A percentile compares a stretch with the other conserved stretches of the same genome.
Evolutionary conservation across 2,888 invertebrate species (phyloP).

Genomic region (Cantharis rustica): DNA sequence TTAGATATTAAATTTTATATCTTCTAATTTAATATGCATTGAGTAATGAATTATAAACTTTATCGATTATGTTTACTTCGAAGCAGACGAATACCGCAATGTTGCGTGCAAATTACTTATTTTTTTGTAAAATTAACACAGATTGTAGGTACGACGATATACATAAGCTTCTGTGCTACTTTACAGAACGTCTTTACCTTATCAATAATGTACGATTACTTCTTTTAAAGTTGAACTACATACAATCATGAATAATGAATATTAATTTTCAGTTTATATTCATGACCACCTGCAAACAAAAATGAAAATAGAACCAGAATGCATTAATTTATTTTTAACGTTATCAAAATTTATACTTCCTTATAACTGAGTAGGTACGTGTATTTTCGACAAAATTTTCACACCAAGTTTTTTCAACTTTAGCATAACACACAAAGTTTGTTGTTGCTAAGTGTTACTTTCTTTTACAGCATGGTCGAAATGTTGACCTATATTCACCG

Average conservation of each 20-base stretch:
- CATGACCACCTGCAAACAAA: background rate
- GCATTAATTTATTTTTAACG: background rate
- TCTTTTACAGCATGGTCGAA: background rate
- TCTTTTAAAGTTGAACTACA: conserved; percentile 1
- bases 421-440: background rate
- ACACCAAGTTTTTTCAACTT: background rate
- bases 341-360: background rate
- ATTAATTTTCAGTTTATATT: background rate
- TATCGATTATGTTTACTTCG: conserved; percentile 27
- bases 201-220: background rate
- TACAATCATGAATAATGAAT: background rate
- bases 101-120: conserved; percentile 33
- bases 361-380: background rate
- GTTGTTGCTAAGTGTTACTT: background rate
- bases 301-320: background rate
- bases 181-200: background rate
- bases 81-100: conserved; percentile 25
- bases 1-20: background rate
- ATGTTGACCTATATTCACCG: background rate
- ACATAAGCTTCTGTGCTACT: conserved; percentile 6
- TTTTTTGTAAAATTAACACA: conserved; percentile 22
- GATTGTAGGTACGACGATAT: background rate
- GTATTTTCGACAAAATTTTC: background rate
- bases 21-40: conserved; percentile 13
- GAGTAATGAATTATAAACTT: conserved; percentile 32